Conservation (phyloP, 2,797 vertebrate genomes). For the Liparis tanakae region DNA sequence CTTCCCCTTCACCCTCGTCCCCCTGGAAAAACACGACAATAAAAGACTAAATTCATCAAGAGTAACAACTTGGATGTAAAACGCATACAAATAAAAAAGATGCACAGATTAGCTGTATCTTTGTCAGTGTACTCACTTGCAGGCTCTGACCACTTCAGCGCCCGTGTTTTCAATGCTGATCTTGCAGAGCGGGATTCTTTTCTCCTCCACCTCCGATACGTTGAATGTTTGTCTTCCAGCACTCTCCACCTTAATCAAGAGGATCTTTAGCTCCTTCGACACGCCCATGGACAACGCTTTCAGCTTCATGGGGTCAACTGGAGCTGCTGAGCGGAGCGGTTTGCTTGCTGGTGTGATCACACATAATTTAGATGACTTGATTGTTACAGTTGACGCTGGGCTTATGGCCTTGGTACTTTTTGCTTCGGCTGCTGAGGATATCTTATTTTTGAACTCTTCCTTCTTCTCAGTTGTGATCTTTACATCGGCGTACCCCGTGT, state of each 20-base stretch:
- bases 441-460: slow-evolving; percentile 52
- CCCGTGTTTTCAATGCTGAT: slow-evolving; percentile 87
- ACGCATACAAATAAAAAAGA: not conserved
- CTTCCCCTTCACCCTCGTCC: slow-evolving; percentile 83
- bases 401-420: slow-evolving; percentile 36
- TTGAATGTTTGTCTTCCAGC: slow-evolving; percentile 86
- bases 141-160: slow-evolving; percentile 85
- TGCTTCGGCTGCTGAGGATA: slow-evolving; percentile 22
- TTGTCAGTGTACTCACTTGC: slow-evolving; percentile 86
- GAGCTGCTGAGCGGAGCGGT: slow-evolving; percentile 53
- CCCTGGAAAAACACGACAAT: slow-evolving; percentile 68
- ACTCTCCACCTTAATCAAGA: slow-evolving; percentile 88
- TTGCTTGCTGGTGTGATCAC: slow-evolving; percentile 43
- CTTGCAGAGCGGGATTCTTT: slow-evolving; percentile 79
- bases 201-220: slow-evolving; percentile 86
- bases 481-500: slow-evolving; percentile 44
- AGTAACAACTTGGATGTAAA: not conserved
- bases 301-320: slow-evolving; percentile 85
- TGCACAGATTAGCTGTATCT: not conserved
- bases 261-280: slow-evolving; percentile 89
- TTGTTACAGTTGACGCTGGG: slow-evolving; percentile 42
- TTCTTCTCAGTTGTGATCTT: slow-evolving; percentile 33
- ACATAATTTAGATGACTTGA: slow-evolving; percentile 49
- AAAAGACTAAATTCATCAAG: not conserved
- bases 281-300: slow-evolving; percentile 87